Evolutionary conservation across 2,797 vertebrate genomes (phyloP).

Genomic region (Eulemur mongoz): DNA sequence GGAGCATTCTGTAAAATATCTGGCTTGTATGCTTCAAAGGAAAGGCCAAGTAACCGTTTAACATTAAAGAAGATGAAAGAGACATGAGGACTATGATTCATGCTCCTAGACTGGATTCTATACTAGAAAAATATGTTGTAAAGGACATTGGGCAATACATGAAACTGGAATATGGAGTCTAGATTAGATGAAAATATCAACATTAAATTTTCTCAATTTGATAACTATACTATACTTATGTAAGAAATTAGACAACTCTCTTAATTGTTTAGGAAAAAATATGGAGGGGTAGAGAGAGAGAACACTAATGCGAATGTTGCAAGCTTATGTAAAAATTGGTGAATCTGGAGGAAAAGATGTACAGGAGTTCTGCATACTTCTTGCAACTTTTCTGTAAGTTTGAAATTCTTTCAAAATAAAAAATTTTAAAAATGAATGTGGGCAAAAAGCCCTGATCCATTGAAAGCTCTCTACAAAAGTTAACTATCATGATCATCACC

Average conservation of each 20-base stretch:
- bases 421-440: neutral
- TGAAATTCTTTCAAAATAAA: constrained; percentile 7
- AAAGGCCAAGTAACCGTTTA: neutral
- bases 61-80: neutral
- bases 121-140: neutral
- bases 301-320: neutral
- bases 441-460: neutral
- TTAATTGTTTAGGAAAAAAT: neutral
- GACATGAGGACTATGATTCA: neutral
- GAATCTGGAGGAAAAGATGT: neutral
- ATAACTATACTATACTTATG: neutral
- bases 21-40: neutral
- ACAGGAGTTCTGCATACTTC: neutral
- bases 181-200: neutral
- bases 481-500: neutral
- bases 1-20: neutral
- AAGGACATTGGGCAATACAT: neutral
- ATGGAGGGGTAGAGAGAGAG: neutral
- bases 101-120: neutral
- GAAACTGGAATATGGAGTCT: neutral
- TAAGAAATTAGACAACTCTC: neutral
- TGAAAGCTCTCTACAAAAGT: neutral
- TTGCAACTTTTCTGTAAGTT: neutral
- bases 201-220: neutral
- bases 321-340: neutral